Base-by-base conservation (phyloP, 2,797 vertebrate species). In the Argentina silus region DNA sequence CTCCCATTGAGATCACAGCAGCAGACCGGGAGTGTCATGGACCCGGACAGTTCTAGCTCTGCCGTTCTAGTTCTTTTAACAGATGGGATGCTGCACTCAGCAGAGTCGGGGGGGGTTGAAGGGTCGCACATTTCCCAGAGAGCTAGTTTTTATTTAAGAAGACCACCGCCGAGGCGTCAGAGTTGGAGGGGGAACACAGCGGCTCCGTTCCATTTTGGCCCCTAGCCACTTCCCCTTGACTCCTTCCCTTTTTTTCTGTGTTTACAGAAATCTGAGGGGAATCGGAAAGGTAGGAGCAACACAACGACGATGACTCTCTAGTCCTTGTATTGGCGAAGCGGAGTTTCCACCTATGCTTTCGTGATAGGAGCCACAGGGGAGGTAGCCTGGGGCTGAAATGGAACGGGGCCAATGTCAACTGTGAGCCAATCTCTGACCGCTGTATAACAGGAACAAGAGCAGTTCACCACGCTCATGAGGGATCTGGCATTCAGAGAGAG, bases 91-190 rank as follows among this genome's bases (percentile, higher is more conserved):
- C 42, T 7, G 36, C 55, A 55, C 17, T 23, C 53, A 62, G 63
- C 44, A 27, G 50, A 23, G 5, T 64, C 17, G 10, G 55, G 65
- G 55, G 67, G 14, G 64, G 72, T 55, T 61, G 14, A 77, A 69
- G 51, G 84, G 83, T 89, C 83, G 70, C 73, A 77, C 80, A 66
- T 82, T 90, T 89, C 86, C 87, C 89, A 88, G 75, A 76, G 70
- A 78, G 55, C 44, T 50, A 7, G 19, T 66, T 56, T 23, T 60
- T 23, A 66, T 23, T 60, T 23, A 66, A 45, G 14, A 70, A n/a
- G 43, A 73, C 76, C 68, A 47, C 17, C 6, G 69, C 51, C 15
- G 0, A 10, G 71, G 69, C 70, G 77, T 77, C 59, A 42, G 36
- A 72, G 27, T 5, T 14, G 73, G 81, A 85, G 80, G 65, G 14